Evolutionary conservation across 2,797 vertebrate species (phyloP), one percentile per base, ranked within the genome.

Genomic region (Enoplosus armatus): DNA sequence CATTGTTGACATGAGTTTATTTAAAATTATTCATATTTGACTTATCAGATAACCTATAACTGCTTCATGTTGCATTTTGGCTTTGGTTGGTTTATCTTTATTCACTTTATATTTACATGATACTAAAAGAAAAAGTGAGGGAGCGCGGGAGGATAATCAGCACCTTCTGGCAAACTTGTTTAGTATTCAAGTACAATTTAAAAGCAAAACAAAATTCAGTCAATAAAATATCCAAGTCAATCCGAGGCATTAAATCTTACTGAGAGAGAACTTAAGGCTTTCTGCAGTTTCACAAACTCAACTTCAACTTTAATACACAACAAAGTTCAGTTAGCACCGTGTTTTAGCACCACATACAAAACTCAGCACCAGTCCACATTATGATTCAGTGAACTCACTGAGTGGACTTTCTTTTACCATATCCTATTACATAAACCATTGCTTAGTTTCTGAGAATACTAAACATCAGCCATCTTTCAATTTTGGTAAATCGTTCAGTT

Each of bases 301-400:
- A 12, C 41, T 10, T 48, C 6, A 61, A 37, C 6, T 7, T 70
- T 11, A 14, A 18, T 8, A 43, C 20, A 35, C 8, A 41, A 39
- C 14, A 8, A 26, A 53, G 29, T 66, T 83, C 10, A 66, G 1
- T 67, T 29, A 83, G 80, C 77, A 83, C 73, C 69, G 14, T 24
- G 20, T 68, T 56, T 61, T 58, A 79, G 81, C 81, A 86, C 66
- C 66, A 80, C 10, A 27, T 24, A 24, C 2, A 62, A 55, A 41
- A 54, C n/a, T 51, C 18, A 27, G 8, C 11, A 27, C 7, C 59
- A 59, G 75, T 41, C 48, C 41, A 27, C 14, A 27, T 18, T 10
- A 10, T 54, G 48, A 60, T 56, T 45, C 11, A 31, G 31, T 31
- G 27, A 27, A 15, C 8, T 47, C 5, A 29, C 8, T 27, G 7